These are phyloP conservation scores for Eupithecia subfuscata DNA, from an alignment of 2,888 invertebrate species.

Conservation along the genomic window DNA sequence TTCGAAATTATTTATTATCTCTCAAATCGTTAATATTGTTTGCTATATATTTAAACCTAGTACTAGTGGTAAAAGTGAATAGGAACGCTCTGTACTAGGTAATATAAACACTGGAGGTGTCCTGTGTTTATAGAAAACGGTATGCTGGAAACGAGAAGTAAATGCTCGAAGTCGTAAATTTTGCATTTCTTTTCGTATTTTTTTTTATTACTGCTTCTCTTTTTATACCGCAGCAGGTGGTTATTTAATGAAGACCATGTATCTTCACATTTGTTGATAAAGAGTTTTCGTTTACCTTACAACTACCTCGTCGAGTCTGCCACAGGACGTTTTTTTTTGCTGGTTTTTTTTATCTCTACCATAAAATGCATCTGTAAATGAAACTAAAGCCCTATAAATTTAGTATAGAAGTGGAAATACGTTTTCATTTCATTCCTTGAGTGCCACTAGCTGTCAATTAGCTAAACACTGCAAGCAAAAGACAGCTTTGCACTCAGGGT, in stretches of 20 bases:
- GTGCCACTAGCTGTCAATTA: slow-evolving; percentile 16
- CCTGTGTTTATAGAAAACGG: not conserved
- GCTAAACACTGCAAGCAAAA: slow-evolving; percentile 17
- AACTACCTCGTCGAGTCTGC: not conserved
- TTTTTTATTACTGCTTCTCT: not conserved
- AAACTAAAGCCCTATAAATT: slow-evolving; percentile 5
- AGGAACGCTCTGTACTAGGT: too few species aligned
- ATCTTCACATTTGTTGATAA: not conserved
- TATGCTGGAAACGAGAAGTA: not conserved
- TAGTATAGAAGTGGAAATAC: slow-evolving; percentile 10
- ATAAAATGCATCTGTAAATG: slow-evolving; percentile 6
- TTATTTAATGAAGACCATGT: not conserved
- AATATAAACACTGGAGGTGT: not conserved
- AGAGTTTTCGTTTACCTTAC: not conserved
- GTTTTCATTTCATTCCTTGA: slow-evolving; percentile 13
- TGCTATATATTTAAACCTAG: not conserved
- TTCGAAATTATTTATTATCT: not conserved
- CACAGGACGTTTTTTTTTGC: not conserved
- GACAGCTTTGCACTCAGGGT: slow-evolving; percentile 13
- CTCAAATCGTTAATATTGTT: not conserved
- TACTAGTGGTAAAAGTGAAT: too few species aligned
- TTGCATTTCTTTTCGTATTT: not conserved
- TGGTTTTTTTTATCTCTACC: not conserved
- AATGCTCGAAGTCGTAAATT: slow-evolving; percentile 1
- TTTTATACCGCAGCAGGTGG: not conserved